phyloP scores from a whole-genome alignment of 1,140 invertebrate genomes.

The Hesperophylax magnus region DNA sequence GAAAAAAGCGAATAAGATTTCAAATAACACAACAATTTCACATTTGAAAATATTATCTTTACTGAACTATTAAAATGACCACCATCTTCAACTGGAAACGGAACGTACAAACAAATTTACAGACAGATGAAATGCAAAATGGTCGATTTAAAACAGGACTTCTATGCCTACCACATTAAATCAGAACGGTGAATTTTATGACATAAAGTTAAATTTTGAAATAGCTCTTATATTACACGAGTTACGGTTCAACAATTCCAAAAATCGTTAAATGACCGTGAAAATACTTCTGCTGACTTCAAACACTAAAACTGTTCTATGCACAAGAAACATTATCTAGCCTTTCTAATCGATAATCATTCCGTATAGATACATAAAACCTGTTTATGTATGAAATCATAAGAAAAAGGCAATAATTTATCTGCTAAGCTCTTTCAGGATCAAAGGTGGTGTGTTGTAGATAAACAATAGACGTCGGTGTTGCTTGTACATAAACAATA shows the following conservation, averaged over 20 bases:
- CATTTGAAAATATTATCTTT: too few relatives aligned
- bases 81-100: too few relatives aligned
- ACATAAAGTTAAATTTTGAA: too few relatives aligned
- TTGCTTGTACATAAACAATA: not conserved
- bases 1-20: too few relatives aligned
- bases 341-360: slow-evolving; percentile 14
- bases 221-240: too few relatives aligned
- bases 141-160: too few relatives aligned
- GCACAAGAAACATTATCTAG: not conserved
- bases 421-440: not conserved
- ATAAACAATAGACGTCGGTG: not conserved
- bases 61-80: too few relatives aligned
- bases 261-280: slow-evolving; percentile 4
- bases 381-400: not conserved
- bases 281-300: not conserved
- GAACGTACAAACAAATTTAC: too few relatives aligned
- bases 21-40: too few relatives aligned
- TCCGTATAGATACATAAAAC: slow-evolving; percentile 2
- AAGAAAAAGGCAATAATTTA: not conserved
- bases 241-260: not conserved
- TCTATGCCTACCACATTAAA: too few relatives aligned
- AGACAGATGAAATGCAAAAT: too few relatives aligned
- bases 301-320: slow-evolving; percentile 4
- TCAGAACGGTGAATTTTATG: too few relatives aligned
- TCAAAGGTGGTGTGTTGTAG: slow-evolving; percentile 3